These are phyloP conservation scores for Xyrauchen texanus DNA, from an alignment of 2,113 vertebrate species.

Conservation along the genomic window DNA sequence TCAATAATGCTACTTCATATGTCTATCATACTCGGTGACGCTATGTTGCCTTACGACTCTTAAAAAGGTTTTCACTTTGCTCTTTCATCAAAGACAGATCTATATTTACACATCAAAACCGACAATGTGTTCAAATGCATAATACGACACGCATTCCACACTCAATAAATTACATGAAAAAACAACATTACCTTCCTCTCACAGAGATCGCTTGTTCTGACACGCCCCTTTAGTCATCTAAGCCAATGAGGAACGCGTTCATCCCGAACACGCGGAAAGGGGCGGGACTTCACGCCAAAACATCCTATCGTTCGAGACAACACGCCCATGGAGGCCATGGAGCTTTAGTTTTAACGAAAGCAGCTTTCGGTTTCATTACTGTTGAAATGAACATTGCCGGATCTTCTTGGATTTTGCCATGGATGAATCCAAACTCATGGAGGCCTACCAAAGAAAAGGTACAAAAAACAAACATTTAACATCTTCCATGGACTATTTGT, in stretches of 20 bases:
- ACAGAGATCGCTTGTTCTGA: background rate
- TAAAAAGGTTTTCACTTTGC: background rate
- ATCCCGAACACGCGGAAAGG: background rate
- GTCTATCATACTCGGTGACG: background rate
- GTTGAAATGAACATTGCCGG: background rate
- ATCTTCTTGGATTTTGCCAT: background rate
- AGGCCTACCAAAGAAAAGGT: background rate
- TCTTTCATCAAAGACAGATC: background rate
- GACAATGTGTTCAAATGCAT: background rate
- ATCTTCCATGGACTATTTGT: background rate
- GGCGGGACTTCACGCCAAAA: background rate
- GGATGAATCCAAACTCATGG: background rate
- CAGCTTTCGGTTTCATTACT: constrained; percentile 35
- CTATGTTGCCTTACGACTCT: background rate
- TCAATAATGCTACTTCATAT: background rate
- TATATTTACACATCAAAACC: background rate
- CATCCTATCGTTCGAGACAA: background rate
- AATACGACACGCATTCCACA: background rate
- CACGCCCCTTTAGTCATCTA: background rate
- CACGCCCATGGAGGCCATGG: background rate
- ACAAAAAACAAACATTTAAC: background rate
- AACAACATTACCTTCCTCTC: constrained; percentile 6
- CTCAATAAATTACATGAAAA: background rate
- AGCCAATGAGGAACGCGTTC: constrained; percentile 23
- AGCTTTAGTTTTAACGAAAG: background rate